phyloP scores from a whole-genome alignment of 1,140 invertebrate genomes.

The Drosophila prosaltans region DNA sequence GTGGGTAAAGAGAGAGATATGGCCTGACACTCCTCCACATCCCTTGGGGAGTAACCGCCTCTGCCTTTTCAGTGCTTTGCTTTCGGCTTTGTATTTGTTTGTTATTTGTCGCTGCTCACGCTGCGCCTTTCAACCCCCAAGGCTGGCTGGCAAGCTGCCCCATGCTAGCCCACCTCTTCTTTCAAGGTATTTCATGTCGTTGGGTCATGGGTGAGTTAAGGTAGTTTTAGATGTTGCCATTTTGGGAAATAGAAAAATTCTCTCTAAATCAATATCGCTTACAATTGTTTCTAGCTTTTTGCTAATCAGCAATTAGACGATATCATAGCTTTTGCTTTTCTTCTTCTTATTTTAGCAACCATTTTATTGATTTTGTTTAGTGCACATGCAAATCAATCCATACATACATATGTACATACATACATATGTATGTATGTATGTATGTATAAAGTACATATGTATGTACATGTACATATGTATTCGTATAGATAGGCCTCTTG shows the following conservation, averaged over 20 bases:
- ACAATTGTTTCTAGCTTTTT: constrained; percentile 1
- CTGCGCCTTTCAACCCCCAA: constrained; percentile 68
- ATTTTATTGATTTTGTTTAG: constrained; percentile 7
- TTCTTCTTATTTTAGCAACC: not conserved
- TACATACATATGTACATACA: not conserved
- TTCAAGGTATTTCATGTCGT: constrained; percentile 49
- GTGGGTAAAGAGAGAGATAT: not conserved
- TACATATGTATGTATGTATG: not conserved
- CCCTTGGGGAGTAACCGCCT: constrained; percentile 54
- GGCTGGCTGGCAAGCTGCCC: constrained; percentile 36
- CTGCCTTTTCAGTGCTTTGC: constrained; percentile 53
- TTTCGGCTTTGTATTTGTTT: constrained; percentile 63
- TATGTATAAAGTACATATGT: not conserved
- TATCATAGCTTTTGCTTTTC: not conserved
- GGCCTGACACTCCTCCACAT: constrained; percentile 46
- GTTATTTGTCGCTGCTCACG: constrained; percentile 69
- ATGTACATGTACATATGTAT: not conserved
- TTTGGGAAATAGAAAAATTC: constrained; percentile 69
- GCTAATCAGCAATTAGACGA: constrained; percentile 2
- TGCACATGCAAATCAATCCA: constrained; percentile 8
- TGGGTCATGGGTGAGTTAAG: constrained; percentile 15
- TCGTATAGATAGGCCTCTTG: constrained; percentile 42
- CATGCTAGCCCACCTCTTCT: not conserved
- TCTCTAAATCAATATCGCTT: constrained; percentile 4
- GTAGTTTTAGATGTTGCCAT: constrained; percentile 61